A percentile compares a stretch with the other conserved stretches of the same genome.
phyloP scores from a whole-genome alignment of 1,140 invertebrate genomes.

The Homalodisca vitripennis region DNA sequence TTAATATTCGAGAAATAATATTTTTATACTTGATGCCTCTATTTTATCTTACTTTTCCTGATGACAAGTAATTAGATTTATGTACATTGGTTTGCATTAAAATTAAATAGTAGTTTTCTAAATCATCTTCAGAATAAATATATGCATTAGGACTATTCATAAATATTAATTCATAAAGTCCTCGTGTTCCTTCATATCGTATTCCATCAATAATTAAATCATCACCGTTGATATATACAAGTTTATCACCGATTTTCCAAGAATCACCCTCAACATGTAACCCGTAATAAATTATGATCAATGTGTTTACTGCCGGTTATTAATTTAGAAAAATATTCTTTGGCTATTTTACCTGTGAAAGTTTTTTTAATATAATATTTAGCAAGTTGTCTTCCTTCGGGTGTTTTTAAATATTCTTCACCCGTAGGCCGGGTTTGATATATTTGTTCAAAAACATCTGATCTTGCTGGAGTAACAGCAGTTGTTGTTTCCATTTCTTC shows the following conservation, averaged over 20 bases:
- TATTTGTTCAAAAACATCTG: not conserved
- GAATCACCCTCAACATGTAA: not conserved
- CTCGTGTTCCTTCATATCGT: conserved; percentile 5
- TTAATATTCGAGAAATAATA: no score
- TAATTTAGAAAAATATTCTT: conserved; percentile 18
- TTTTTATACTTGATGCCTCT: conserved; percentile 17
- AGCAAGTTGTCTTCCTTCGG: not conserved
- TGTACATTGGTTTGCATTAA: not conserved
- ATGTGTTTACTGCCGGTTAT: not conserved
- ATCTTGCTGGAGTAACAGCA: not conserved
- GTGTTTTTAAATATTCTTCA: not conserved
- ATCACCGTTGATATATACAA: not conserved
- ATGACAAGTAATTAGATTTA: conserved; percentile 2
- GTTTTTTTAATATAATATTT: not conserved
- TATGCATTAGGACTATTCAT: not conserved
- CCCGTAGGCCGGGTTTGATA: not conserved
- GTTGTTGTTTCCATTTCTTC: not conserved
- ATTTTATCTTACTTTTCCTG: conserved; percentile 3
- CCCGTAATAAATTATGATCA: conserved; percentile 4
- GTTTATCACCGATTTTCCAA: conserved; percentile 14
- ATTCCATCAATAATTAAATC: conserved; percentile 1
- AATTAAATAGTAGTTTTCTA: not conserved
- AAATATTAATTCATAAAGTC: conserved; percentile 20
- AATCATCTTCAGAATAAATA: conserved; percentile 8
- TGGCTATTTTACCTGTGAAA: conserved; percentile 3